Conservation (phyloP, 2,888 invertebrate genomes). For the Plebejus melissa region DNA sequence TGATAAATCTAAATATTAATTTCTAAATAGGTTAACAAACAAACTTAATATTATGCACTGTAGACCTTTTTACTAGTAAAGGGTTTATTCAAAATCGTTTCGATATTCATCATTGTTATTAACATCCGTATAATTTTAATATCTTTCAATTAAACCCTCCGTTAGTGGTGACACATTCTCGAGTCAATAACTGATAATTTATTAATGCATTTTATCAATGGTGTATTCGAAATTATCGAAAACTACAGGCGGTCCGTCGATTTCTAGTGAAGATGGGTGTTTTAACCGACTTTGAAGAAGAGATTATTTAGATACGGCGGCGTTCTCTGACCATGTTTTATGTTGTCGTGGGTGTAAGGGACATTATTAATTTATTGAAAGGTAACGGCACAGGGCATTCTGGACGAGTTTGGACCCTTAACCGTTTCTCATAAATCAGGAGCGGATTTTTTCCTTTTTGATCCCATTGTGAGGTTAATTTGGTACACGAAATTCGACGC, state of each 20-base stretch:
- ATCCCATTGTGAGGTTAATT: not conserved
- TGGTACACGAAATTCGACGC: not conserved
- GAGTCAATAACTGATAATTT: not conserved
- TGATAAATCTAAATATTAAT: too few relatives aligned
- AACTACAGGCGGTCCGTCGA: conserved; percentile 17
- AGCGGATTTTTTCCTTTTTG: not conserved
- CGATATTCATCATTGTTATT: not conserved
- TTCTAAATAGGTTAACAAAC: too few relatives aligned
- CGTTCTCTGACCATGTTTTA: conserved; percentile 6
- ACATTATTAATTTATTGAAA: conserved; percentile 16
- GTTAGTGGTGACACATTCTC: conserved; percentile 7
- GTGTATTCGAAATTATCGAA: not conserved
- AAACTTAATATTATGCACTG: too few relatives aligned
- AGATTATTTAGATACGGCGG: not conserved
- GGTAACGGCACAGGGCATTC: conserved; percentile 20
- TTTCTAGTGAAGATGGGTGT: not conserved
- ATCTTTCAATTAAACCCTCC: not conserved
- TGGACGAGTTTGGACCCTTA: conserved; percentile 25
- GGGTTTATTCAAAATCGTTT: not conserved
- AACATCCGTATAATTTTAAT: not conserved
- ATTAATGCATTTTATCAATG: conserved; percentile 19
- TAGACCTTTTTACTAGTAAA: too few relatives aligned
- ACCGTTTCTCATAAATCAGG: conserved; percentile 28
- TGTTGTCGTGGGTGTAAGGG: conserved; percentile 10
- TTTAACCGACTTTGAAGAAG: not conserved